A percentile compares a stretch with the other conserved stretches of the same genome.
phyloP scores from a whole-genome alignment of 2,888 invertebrate genomes.

The Nomada flava region DNA sequence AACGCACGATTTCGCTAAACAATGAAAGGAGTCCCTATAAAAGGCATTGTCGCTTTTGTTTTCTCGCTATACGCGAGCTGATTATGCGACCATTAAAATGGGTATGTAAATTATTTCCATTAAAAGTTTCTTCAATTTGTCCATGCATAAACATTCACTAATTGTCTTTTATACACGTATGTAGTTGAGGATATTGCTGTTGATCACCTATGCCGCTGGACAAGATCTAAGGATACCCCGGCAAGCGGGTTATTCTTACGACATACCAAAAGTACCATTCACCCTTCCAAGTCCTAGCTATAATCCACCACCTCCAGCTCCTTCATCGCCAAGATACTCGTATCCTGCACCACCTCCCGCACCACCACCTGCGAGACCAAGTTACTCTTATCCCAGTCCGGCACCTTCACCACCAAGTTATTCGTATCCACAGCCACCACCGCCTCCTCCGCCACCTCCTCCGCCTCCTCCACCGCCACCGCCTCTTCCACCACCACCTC shows the following conservation, averaged over 20 bases:
- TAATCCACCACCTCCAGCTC: constrained; percentile 36
- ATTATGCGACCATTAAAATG: constrained; percentile 78
- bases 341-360: constrained; percentile 28
- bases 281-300: constrained; percentile 57
- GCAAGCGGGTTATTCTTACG: constrained; percentile 78
- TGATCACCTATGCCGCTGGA: constrained; percentile 59
- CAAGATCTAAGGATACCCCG: constrained; percentile 59
- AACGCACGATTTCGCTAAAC: constrained; percentile 66
- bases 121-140: neutral
- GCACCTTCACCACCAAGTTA: constrained; percentile 33
- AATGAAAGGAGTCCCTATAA: constrained; percentile 68
- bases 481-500: constrained; percentile 35
- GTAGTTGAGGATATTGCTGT: constrained; percentile 68
- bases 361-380: constrained; percentile 23
- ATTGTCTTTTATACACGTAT: neutral
- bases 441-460: neutral
- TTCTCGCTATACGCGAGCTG: constrained; percentile 63
- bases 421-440: constrained; percentile 22
- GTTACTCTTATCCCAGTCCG: constrained; percentile 42
- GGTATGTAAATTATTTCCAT: constrained; percentile 67
- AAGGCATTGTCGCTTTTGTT: constrained; percentile 61
- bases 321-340: constrained; percentile 20
- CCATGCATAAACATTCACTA: neutral
- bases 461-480: neutral
- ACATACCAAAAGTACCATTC: constrained; percentile 73